These are phyloP conservation scores for Argya squamiceps DNA, from an alignment of 2,797 vertebrate species.

Conservation along the genomic window DNA sequence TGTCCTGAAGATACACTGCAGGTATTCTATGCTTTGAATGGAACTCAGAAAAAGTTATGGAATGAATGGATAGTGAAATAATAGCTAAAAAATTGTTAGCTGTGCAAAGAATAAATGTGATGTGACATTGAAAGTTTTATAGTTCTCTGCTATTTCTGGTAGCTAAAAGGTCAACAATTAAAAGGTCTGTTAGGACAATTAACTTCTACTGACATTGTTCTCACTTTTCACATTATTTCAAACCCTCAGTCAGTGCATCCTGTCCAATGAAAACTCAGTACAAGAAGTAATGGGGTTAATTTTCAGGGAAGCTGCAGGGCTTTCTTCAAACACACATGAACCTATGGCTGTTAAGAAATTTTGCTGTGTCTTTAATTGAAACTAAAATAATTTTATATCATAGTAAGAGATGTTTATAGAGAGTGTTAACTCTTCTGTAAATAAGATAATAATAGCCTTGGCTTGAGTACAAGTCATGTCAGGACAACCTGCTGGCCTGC, in stretches of 20 bases:
- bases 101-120: neutral
- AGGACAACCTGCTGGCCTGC: neutral
- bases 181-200: neutral
- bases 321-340: neutral
- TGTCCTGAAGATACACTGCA: neutral
- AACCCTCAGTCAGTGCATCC: neutral
- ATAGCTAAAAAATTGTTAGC: neutral
- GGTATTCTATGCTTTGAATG: neutral
- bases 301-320: neutral
- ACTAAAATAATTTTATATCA: neutral
- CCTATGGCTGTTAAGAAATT: neutral
- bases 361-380: neutral
- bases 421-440: neutral
- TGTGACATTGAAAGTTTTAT: neutral
- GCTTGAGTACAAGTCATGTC: neutral
- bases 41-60: neutral
- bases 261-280: neutral
- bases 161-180: neutral
- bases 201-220: neutral
- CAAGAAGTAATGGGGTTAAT: neutral
- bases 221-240: neutral
- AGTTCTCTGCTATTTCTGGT: neutral
- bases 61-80: neutral
- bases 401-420: neutral
- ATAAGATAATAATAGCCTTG: neutral